Base-by-base conservation (phyloP, 2,797 vertebrate species). In the Semotilus atromaculatus region DNA sequence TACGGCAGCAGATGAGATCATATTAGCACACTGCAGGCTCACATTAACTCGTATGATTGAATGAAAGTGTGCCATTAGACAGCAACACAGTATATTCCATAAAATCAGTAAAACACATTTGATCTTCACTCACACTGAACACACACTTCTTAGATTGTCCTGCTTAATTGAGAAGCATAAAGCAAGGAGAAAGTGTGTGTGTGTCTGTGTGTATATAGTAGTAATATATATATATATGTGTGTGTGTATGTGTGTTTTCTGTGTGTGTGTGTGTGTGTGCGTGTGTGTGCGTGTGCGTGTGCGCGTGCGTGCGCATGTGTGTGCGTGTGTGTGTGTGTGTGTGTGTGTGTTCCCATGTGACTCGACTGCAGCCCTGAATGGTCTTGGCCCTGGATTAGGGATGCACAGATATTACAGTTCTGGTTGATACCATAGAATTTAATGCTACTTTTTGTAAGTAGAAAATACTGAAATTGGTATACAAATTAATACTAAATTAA, bases 21-120 rank as follows among this genome's bases (percentile, higher is more conserved):
- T 74, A 84, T 88, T 86, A 88, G 55, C 81, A 77, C 53, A 55
- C 73, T 83, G 62, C 81, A 82, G 81, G n/a, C 81, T 82, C 81
- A 73, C 70, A 64, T 74, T 82, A 82, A 74, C 70, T 48, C n/a
- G 11, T 40, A 43, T 76, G 62, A 83, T 83, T 83, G 82, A 83
- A 76, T 83, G 82, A 83, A 76, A 82, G 78, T 45, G 71, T 82
- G 82, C 82, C 82, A 83, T 83, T 83, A 83, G 82, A 76, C 72
- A 83, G 43, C 70, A 83, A 53, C 72, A 75, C 62, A 67, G 16
- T 83, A 68, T 55, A 53, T 74, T 62, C 40, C 68, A 74, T 74
- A 48, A 72, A 74, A 74, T 74, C 71, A 38, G 81, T 40, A 74
- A 64, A 74, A 74, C 70, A 36, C 55, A 82, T 73, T 45, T 82